These are phyloP conservation scores for Lophius americanus DNA, from an alignment of 2,797 vertebrate species.

Conservation along the genomic window DNA sequence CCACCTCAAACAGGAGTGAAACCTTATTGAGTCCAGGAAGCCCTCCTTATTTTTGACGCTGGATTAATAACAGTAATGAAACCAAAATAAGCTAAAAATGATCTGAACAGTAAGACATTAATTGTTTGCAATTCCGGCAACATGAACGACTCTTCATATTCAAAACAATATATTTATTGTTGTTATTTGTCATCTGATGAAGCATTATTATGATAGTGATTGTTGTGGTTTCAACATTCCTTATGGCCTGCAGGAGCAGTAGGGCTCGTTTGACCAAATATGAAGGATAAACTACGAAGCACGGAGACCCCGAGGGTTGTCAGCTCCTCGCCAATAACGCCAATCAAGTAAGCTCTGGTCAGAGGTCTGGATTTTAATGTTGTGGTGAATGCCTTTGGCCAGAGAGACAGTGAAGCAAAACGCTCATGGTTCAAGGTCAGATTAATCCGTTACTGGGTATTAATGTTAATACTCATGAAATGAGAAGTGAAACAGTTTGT, in stretches of 20 bases:
- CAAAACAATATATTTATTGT: background rate
- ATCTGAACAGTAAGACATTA: no score
- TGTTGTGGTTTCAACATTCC: conserved; percentile 7
- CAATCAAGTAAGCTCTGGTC: conserved; percentile 46
- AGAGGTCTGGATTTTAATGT: conserved; percentile 58
- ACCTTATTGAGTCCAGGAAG: no score
- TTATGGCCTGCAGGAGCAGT: background rate
- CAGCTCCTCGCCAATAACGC: conserved; percentile 24
- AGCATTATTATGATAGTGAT: conserved; percentile 3
- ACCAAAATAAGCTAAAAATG: background rate
- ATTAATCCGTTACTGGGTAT: conserved; percentile 27
- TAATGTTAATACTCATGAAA: conserved; percentile 45
- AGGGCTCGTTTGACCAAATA: conserved; percentile 1
- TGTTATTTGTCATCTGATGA: no score
- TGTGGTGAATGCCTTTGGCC: conserved; percentile 42
- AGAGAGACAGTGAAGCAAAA: conserved; percentile 43
- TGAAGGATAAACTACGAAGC: conserved; percentile 22
- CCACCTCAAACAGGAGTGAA: no score
- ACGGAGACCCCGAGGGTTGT: conserved; percentile 36
- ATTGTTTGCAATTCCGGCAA: background rate
- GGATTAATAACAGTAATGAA: no score
- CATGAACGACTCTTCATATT: no score
- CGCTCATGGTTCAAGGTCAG: conserved; percentile 54
- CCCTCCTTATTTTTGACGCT: no score
- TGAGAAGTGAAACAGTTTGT: conserved; percentile 20